Base-by-base conservation (phyloP, 2,888 invertebrate species). In the Hydrotaea diabolus region DNA sequence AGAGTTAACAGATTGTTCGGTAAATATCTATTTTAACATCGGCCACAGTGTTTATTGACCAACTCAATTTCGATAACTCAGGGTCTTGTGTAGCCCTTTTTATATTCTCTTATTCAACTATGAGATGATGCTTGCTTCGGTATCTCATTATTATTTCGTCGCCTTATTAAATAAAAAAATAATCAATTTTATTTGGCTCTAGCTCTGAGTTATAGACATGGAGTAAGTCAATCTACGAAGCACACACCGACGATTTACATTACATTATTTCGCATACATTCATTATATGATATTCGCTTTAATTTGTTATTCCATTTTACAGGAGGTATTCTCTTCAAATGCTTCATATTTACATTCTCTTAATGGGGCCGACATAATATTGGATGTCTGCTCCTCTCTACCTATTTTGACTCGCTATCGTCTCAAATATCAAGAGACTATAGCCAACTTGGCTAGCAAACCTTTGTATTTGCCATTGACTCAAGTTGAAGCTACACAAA, bases 241-340 rank as follows among this genome's bases (percentile, higher is more conserved):
- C n/a, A n/a, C n/a, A n/a, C n/a, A n/a, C n/a, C n/a, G n/a, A n/a
- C n/a, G n/a, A n/a, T n/a, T n/a, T n/a, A n/a, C n/a, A n/a, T n/a
- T n/a, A n/a, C n/a, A n/a, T n/a, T n/a, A n/a, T n/a, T n/a, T n/a
- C n/a, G n/a, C n/a, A n/a, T n/a, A n/a, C n/a, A n/a, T n/a, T n/a
- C n/a, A n/a, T n/a, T n/a, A n/a, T n/a, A n/a, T n/a, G n/a, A n/a
- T n/a, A n/a, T n/a, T n/a, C n/a, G n/a, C n/a, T n/a, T n/a, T n/a
- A n/a, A 11, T 36, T 77, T 23, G 1, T 57, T 49, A 23, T 57
- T 57, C 43, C 71, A 74, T 62, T 87, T 92, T 93, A 53, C 91
- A 97, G 97, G 95, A 95, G 90, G 94, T 96, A 92, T 95, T 98
- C 89, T 93, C 96, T 81, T 96, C 96, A 75, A 98, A 98, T 91